Base-by-base conservation (phyloP, 2,888 invertebrate species). In the Sycophila texana region DNA sequence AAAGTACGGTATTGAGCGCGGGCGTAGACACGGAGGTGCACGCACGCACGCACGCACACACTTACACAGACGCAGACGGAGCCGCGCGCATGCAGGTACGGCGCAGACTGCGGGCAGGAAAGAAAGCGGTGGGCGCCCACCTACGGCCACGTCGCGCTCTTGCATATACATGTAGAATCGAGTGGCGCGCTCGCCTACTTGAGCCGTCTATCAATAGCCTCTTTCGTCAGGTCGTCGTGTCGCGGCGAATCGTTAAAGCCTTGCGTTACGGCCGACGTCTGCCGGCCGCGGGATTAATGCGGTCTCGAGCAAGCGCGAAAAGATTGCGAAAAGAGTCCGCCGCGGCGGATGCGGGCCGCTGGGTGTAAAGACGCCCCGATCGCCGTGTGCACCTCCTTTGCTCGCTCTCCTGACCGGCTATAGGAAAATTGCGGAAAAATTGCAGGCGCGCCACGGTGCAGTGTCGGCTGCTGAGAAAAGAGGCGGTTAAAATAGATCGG, bases 141-240 rank as follows among this genome's bases (percentile, higher is more conserved):
- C 63, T 61, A 67, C 26, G 58, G 47, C 71, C 71, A 71, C 71
- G 47, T 63, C 63, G 39, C 39, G 18, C 39, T 18, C 63, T 63
- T 63, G 47, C 63, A 47, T 47, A n/a, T 47, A 13, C 10, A 39
- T 7, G 39, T 39, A 39, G 71, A 75, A 68, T 72, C 75, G 72
- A 75, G 75, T 60, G 53, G 81, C 79, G 81, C 74, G 81, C 78
- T 86, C 85, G 85, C 86, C 86, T 83, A 86, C 86, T 83, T 82
- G 81, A 82, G 74, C 39, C 61, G 80, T 87, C 87, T 86, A 87
- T 87, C 86, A 87, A 87, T 87, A 87, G 86, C 83, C 83, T 83
- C 86, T 86, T 87, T 87, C 86, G 85, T 85, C 86, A 85, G 86
- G 84, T 85, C 85, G 82, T 84, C 83, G 81, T 84, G 84, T 83